Conservation (phyloP, 2,888 invertebrate species). For the Rhodophaea formosa region DNA sequence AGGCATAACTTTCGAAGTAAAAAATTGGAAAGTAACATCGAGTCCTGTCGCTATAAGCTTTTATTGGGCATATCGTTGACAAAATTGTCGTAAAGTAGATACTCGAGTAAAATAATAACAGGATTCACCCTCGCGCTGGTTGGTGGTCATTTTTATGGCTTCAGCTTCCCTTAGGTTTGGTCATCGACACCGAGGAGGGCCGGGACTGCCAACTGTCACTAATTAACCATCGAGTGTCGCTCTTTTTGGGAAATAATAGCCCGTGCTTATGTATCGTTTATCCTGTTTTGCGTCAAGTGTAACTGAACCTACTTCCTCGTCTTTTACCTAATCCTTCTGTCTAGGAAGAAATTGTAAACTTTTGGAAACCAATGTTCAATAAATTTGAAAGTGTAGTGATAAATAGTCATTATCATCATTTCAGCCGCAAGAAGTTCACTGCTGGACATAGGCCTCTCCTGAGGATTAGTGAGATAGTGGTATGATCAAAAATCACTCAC, state of each 20-base stretch:
- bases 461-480: too few relatives aligned
- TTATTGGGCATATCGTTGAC: conserved; percentile 17
- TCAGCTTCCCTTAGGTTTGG: conserved; percentile 70
- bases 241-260: not conserved
- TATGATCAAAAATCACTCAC: too few relatives aligned
- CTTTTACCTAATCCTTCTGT: too few relatives aligned
- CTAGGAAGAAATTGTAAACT: too few relatives aligned
- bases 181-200: conserved; percentile 69
- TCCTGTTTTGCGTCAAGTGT: conserved; percentile 2
- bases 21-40: not conserved
- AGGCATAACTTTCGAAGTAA: not conserved
- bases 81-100: conserved; percentile 36
- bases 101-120: conserved; percentile 52
- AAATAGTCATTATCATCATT: too few relatives aligned
- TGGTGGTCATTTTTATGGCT: conserved; percentile 63
- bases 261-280: not conserved
- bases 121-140: conserved; percentile 62
- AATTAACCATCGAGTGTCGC: conserved; percentile 36
- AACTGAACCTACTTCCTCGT: not conserved
- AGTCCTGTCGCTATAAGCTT: not conserved
- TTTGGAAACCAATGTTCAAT: too few relatives aligned
- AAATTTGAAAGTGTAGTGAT: too few relatives aligned
- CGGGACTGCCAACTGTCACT: conserved; percentile 46
- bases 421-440: too few relatives aligned
- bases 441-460: too few relatives aligned